Evolutionary conservation across 2,113 vertebrate species (phyloP).

Genomic region (Lycaon pictus): DNA sequence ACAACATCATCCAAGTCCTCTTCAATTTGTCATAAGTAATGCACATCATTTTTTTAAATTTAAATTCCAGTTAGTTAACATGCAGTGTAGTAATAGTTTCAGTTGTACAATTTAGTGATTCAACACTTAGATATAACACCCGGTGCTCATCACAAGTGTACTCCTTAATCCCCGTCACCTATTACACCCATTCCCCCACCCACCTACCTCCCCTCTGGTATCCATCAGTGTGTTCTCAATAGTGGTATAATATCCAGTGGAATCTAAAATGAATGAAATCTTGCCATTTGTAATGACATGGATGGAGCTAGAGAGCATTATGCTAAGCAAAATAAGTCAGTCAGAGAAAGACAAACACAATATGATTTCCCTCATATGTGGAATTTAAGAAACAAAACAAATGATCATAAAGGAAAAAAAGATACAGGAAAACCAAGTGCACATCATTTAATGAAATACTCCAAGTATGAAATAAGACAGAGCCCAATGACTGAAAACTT

Average conservation of each 20-base stretch:
- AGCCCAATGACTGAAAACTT: not conserved
- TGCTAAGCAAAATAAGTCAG: not conserved
- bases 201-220: not conserved
- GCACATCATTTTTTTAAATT: not conserved
- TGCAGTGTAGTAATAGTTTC: not conserved
- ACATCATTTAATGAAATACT: not conserved
- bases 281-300: not conserved
- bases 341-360: not conserved
- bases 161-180: not conserved
- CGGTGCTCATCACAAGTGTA: not conserved
- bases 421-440: not conserved
- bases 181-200: not conserved
- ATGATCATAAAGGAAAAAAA: not conserved
- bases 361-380: not conserved
- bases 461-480: not conserved
- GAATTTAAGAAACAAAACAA: not conserved
- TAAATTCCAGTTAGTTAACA: not conserved
- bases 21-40: not conserved
- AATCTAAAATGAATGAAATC: not conserved
- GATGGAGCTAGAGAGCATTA: not conserved
- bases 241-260: not conserved
- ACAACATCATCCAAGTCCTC: not conserved
- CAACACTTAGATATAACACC: not conserved
- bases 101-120: not conserved
- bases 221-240: not conserved